Conservation (phyloP, 2,888 invertebrate genomes). For the Barypeithes pellucidus region DNA sequence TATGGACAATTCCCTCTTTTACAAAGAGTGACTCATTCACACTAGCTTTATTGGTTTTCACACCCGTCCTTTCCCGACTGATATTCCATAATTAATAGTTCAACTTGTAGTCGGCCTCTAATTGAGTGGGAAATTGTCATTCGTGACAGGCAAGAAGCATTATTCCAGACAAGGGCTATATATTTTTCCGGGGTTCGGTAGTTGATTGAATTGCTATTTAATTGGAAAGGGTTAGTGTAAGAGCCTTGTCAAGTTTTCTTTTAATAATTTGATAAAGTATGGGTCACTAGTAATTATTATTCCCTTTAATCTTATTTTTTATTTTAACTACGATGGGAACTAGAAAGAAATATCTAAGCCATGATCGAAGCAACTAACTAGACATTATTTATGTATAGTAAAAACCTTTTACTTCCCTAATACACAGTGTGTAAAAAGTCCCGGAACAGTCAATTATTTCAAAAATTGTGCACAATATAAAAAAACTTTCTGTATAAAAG, state of each 20-base stretch:
- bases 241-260: slow-evolving; percentile 8
- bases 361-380: too few relatives aligned
- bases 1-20: slow-evolving; percentile 30
- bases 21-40: slow-evolving; percentile 39
- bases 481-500: too few relatives aligned
- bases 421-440: too few relatives aligned
- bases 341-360: too few relatives aligned
- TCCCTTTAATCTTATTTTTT: not conserved
- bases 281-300: slow-evolving; percentile 2
- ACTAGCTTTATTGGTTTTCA: slow-evolving; percentile 49
- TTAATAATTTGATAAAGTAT: slow-evolving; percentile 5
- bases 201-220: slow-evolving; percentile 46
- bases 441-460: too few relatives aligned
- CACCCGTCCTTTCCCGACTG: slow-evolving; percentile 44
- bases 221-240: slow-evolving; percentile 28
- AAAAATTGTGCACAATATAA: too few relatives aligned
- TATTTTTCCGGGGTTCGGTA: slow-evolving; percentile 39
- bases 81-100: slow-evolving; percentile 58
- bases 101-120: slow-evolving; percentile 53
- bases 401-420: too few relatives aligned
- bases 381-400: too few relatives aligned
- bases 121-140: slow-evolving; percentile 56
- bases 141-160: slow-evolving; percentile 51
- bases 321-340: too few relatives aligned
- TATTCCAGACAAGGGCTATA: slow-evolving; percentile 38